Conservation (phyloP, 2,888 invertebrate genomes). For the Ptychoptera albimana region DNA sequence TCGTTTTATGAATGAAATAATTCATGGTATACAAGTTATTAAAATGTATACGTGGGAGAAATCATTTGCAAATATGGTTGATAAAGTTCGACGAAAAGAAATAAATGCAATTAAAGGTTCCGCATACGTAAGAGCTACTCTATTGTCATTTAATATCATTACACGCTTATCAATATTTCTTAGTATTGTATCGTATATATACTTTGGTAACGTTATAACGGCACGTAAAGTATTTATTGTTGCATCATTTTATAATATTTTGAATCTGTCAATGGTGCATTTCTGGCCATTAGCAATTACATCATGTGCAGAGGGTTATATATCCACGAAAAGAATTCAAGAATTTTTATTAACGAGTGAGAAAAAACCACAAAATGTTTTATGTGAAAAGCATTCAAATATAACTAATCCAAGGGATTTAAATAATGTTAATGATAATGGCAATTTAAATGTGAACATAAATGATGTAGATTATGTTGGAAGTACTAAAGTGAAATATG, state of each 20-base stretch:
- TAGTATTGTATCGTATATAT: slow-evolving; percentile 52
- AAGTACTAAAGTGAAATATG: slow-evolving; percentile 7
- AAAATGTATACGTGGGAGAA: slow-evolving; percentile 86
- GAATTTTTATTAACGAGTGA: slow-evolving; percentile 37
- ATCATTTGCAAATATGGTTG: slow-evolving; percentile 58
- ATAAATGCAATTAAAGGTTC: slow-evolving; percentile 49
- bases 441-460: slow-evolving; percentile 6
- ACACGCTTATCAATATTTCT: slow-evolving; percentile 64
- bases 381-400: background rate
- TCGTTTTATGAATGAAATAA: slow-evolving; percentile 76
- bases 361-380: slow-evolving; percentile 11
- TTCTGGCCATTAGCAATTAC: slow-evolving; percentile 68
- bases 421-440: background rate
- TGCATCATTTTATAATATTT: slow-evolving; percentile 63
- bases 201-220: slow-evolving; percentile 46
- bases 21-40: slow-evolving; percentile 67
- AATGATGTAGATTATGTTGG: slow-evolving; percentile 5
- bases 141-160: slow-evolving; percentile 57
- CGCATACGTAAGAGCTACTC: slow-evolving; percentile 48
- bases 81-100: slow-evolving; percentile 54
- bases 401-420: background rate
- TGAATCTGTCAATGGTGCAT: slow-evolving; percentile 61
- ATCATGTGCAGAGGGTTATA: slow-evolving; percentile 56
- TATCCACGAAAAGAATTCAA: slow-evolving; percentile 56
- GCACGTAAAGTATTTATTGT: slow-evolving; percentile 66